Evolutionary conservation across 2,113 vertebrate genomes (phyloP), one percentile per base, ranked within the genome.

Genomic region (Hystrix cristata): DNA sequence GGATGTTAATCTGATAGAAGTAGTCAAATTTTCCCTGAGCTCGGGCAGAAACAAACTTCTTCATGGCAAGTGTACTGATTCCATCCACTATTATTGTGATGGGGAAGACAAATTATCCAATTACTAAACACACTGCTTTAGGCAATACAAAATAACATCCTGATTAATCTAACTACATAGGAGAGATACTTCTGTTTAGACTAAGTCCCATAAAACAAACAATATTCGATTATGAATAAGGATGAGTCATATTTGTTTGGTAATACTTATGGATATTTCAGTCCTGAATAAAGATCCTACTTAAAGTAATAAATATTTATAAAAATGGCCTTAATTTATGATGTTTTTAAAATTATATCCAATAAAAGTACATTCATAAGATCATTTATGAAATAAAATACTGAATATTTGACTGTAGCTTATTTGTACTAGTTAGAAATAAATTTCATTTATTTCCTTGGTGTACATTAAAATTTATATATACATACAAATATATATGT

Each of bases 41-140:
- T 96, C 59, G 96, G 87, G 87, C 97, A 98, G 95, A 97, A 98
- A 94, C 97, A 90, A 97, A 96, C 55, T 96, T 97, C 93, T 96
- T 16, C 0, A 55, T 98, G 96, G 93, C 96, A 98, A 93, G 85
- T 48, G 3, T 97, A 76, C 97, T 98, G 97, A 98, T 98, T 98
- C 95, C 93, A 15, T 97, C 95, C 69, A 79, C 90, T 97, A 82
- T 97, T 95, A 96, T 92, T 98, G 96, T 98, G 95, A 97, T 98
- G 98, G 88, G 82, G 93, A 98, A 98, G 98, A 98, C 94, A 97
- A 98, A 98, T 98, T 98, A 97, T 96, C 96, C 97, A 98, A 98
- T 98, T 98, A 98, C 97, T 97, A 96, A 96, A 95, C 96, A 91
- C 93, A 95, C 62, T 79, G 97, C 98, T 98, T 59, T 48, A 97